Percentiles rank a stretch among this genome's conserved stretches.
Conservation (phyloP, 2,888 invertebrate genomes). For the Cyclophora punctaria region DNA sequence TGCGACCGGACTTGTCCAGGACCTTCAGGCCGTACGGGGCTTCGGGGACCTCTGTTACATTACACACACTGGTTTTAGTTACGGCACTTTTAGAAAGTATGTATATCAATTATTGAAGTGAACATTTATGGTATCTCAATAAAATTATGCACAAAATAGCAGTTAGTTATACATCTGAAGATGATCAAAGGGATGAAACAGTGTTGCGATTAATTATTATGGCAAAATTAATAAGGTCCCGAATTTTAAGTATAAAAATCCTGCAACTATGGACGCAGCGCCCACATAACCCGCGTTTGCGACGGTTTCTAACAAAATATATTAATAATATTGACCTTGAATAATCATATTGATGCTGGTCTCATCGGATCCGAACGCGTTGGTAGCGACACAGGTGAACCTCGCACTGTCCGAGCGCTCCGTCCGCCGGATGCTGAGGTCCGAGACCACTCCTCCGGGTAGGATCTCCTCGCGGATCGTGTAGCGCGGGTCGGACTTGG, state of each 20-base stretch:
- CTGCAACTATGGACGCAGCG: too few species aligned
- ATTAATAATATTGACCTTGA: conserved; percentile 79
- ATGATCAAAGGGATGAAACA: too few species aligned
- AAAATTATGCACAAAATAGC: not conserved
- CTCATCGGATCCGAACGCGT: conserved; percentile 94
- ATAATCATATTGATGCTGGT: conserved; percentile 97
- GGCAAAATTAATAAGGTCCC: too few species aligned
- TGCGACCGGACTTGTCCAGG: conserved; percentile 91
- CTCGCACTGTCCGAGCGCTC: conserved; percentile 92
- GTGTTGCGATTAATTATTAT: too few species aligned
- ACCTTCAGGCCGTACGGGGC: conserved; percentile 92
- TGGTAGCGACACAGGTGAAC: conserved; percentile 94
- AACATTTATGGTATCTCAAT: not conserved
- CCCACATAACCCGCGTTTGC: too few species aligned
- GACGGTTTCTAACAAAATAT: too few species aligned
- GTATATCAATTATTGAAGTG: conserved; percentile 10
- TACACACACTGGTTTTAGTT: too few species aligned
- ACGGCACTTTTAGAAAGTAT: conserved; percentile 6
- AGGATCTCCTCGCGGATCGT: conserved; percentile 91
- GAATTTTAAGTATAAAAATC: too few species aligned
- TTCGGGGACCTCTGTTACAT: conserved; percentile 84
- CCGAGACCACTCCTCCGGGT: conserved; percentile 90
- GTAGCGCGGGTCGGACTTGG: conserved; percentile 90
- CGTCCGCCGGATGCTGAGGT: conserved; percentile 91
- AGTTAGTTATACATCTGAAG: too few species aligned